Evolutionary conservation across 30 jellyfish, hydroid and myxozoan species (phyloP), one percentile per base, ranked within the genome.

Genomic region (Morbakka virulenta): DNA sequence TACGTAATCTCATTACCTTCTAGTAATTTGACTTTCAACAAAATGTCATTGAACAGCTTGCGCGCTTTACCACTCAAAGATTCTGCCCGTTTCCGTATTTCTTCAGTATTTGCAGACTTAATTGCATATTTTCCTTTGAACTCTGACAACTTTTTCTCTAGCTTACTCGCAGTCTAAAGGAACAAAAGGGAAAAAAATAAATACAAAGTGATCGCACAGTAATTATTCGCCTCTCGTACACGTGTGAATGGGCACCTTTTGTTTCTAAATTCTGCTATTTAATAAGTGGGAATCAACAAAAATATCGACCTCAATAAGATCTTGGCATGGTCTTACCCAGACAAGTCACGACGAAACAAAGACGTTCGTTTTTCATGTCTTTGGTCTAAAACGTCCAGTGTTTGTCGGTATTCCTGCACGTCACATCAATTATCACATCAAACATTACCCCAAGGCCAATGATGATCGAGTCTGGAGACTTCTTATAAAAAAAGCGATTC

Each of bases 51-150:
- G 68, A 79, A 79, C 62, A 79, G 32, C 47, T 41, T 29, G 27
- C 70, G 30, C 1, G 90, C 90, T 17, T 47, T 65, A 27, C 69
- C 87, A 0, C 83, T 32, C 30, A 79, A 50, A 17, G 23, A 29
- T 34, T 47, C 81, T 23, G 69, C 88, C 3, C 90, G 90, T 35
- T 35, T 70, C 23, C 77, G 75, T 21, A 79, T 25, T 1, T 36
- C 69, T 52, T 74, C 76, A n/a, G 84, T 62, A 29, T 11, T 34
- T 23, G 62, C 49, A 47, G 29, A 23, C 86, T 82, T 82, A 13
- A 27, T 61, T 13, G 34, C 53, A 2, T 68, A 48, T 32, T 29
- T 29, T 32, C 24, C 62, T n/a, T 72, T 27, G 6, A 78, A 35
- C 12, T 53, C 28, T 28, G 34, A 62, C 27, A 63, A 81, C 22